A percentile compares a stretch with the other conserved stretches of the same genome.
Conservation (phyloP, 2,113 vertebrate species). For the Hystrix brachyura region DNA sequence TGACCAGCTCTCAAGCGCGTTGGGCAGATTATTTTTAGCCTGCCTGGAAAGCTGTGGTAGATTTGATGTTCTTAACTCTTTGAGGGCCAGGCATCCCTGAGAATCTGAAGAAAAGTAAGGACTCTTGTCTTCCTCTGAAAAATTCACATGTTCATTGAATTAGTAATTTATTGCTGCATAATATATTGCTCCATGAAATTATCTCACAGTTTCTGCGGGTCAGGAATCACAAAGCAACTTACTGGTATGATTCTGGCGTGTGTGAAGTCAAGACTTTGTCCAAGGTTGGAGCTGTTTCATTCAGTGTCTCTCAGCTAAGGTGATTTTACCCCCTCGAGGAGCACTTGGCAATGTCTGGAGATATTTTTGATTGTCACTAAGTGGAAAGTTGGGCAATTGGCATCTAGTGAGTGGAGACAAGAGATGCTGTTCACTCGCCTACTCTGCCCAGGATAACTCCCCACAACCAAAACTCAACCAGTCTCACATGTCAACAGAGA, state of each 20-base stretch:
- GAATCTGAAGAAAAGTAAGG: background rate
- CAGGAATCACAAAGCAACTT: background rate
- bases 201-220: background rate
- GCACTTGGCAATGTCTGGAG: too few relatives aligned
- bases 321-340: background rate
- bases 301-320: background rate
- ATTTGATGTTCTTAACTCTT: background rate
- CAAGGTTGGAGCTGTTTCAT: background rate
- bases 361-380: too few relatives aligned
- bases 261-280: background rate
- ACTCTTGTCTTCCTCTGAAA: conserved; percentile 2
- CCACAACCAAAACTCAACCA: background rate
- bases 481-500: background rate
- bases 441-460: background rate
- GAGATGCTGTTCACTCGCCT: background rate
- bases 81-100: background rate
- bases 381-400: too few relatives aligned
- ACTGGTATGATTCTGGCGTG: background rate
- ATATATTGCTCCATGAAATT: background rate
- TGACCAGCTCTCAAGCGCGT: background rate
- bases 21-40: background rate
- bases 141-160: background rate
- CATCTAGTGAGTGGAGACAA: too few relatives aligned
- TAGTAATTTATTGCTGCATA: background rate
- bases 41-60: background rate